phyloP scores from a whole-genome alignment of 2,888 invertebrate species.

The Heteromyza rotundicornis region DNA sequence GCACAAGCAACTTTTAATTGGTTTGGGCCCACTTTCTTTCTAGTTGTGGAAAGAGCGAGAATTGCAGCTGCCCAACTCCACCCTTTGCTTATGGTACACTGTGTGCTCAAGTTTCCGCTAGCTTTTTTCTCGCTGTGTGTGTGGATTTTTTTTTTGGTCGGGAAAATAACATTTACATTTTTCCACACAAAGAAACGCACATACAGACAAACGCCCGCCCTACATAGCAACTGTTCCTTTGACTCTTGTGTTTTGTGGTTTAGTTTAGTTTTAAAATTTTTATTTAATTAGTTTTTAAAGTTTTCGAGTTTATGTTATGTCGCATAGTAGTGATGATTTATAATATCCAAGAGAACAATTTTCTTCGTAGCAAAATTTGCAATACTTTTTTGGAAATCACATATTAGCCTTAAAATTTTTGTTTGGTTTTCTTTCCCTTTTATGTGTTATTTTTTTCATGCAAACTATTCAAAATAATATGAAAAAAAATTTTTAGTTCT shows the following conservation, averaged over 20 bases:
- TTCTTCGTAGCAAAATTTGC: too few species aligned
- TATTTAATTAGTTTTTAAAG: slow-evolving; percentile 54
- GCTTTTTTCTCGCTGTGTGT: background rate
- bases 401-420: too few species aligned
- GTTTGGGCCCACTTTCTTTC: slow-evolving; percentile 17
- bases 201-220: background rate
- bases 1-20: slow-evolving; percentile 46
- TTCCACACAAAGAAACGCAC: background rate
- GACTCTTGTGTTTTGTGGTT: slow-evolving; percentile 45
- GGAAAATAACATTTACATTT: background rate
- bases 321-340: too few species aligned
- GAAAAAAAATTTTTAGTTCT: too few species aligned
- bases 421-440: too few species aligned
- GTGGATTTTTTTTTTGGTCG: background rate
- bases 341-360: too few species aligned
- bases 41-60: too few species aligned
- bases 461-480: too few species aligned
- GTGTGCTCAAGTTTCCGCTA: too few species aligned
- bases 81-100: background rate
- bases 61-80: too few species aligned
- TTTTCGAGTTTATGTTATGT: slow-evolving; percentile 30
- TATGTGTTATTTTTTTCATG: too few species aligned
- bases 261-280: slow-evolving; percentile 51
- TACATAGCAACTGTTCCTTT: slow-evolving; percentile 22
- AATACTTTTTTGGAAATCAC: too few species aligned